Evolutionary conservation across 1,140 invertebrate genomes (phyloP).

Genomic region (Tribolium castaneum): DNA sequence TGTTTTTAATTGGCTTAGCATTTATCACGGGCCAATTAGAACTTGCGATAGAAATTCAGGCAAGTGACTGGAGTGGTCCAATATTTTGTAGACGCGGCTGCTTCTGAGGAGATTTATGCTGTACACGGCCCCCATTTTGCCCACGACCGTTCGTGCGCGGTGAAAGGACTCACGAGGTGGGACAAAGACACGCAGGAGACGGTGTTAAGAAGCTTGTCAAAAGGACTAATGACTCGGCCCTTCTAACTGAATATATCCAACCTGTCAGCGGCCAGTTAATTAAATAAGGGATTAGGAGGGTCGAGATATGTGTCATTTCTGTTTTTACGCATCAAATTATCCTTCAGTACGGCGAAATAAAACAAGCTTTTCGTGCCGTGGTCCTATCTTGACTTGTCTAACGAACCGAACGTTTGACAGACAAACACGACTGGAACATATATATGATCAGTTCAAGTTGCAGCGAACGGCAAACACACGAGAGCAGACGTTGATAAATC

Average conservation of each 20-base stretch:
- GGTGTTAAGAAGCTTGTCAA: conserved; percentile 26
- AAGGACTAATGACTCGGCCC: conserved; percentile 8
- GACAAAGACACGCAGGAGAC: conserved; percentile 3
- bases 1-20: neutral
- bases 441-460: conserved; percentile 32
- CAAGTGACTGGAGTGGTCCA: conserved; percentile 22
- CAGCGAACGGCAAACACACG: conserved; percentile 28
- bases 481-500: conserved; percentile 31
- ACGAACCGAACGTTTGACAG: conserved; percentile 48
- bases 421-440: conserved; percentile 43
- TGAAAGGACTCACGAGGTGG: conserved; percentile 29
- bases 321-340: no score
- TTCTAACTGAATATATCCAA: conserved; percentile 1
- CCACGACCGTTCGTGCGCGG: conserved; percentile 21
- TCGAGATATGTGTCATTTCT: no score
- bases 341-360: neutral
- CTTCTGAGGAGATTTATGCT: conserved; percentile 31
- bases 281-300: neutral
- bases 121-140: conserved; percentile 24
- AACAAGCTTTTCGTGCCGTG: neutral
- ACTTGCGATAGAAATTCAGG: neutral
- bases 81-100: conserved; percentile 13
- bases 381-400: conserved; percentile 44
- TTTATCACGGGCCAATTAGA: neutral
- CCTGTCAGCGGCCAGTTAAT: neutral